Evolutionary conservation across 2,113 vertebrate genomes (phyloP).

Genomic region (Chinchilla lanigera): DNA sequence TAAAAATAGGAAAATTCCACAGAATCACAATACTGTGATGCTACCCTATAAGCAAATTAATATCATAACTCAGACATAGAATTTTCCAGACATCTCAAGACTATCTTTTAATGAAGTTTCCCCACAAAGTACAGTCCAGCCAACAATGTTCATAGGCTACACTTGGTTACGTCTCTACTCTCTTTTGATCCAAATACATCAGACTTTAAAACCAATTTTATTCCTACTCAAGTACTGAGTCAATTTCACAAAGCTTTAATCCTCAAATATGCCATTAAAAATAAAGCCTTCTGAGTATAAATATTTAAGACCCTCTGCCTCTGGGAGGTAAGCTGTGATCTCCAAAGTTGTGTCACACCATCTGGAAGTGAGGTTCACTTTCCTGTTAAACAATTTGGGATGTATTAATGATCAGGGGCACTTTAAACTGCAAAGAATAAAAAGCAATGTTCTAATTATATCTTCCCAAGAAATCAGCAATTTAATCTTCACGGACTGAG

Average conservation of each 20-base stretch:
- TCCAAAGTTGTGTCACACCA: not conserved
- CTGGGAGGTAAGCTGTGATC: not conserved
- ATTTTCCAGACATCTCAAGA: not conserved
- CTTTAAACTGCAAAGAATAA: slow-evolving; percentile 28
- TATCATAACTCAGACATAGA: not conserved
- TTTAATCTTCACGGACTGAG: slow-evolving; percentile 19
- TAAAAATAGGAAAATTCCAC: not conserved
- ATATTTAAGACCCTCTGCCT: slow-evolving; percentile 1
- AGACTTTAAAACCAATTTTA: slow-evolving; percentile 4
- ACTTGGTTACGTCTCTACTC: not conserved
- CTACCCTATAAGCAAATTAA: not conserved
- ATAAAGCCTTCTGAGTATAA: slow-evolving; percentile 7
- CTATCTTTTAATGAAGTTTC: not conserved
- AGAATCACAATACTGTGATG: not conserved
- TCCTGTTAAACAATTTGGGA: not conserved
- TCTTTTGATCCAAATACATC: not conserved
- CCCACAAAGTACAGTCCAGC: not conserved
- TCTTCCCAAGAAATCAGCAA: not conserved
- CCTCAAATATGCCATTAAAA: slow-evolving; percentile 22
- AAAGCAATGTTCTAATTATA: not conserved
- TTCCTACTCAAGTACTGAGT: not conserved
- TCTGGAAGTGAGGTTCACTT: slow-evolving; percentile 10
- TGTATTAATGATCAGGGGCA: not conserved
- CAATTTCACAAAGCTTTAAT: slow-evolving; percentile 1
- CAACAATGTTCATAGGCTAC: not conserved